phyloP scores from a whole-genome alignment of 2,113 vertebrate species.

The Rhizomys pruinosus region DNA sequence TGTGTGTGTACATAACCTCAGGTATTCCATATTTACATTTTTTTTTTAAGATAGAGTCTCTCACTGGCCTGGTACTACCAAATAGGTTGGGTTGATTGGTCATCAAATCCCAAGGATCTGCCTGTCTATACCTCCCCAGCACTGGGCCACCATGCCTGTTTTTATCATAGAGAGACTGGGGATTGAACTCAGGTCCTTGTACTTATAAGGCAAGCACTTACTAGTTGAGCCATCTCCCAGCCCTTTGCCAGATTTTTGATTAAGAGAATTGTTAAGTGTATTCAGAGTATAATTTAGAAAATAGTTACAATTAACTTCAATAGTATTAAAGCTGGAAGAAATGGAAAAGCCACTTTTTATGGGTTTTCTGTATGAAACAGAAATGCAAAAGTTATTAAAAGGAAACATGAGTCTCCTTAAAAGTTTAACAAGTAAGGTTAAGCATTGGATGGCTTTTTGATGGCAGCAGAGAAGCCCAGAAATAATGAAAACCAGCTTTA shows the following conservation, averaged over 20 bases:
- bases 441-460: conserved; percentile 1
- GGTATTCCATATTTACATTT: too few species aligned
- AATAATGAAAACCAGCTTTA: conserved; percentile 78
- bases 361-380: conserved; percentile 58
- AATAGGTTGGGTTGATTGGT: not conserved
- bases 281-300: conserved; percentile 52
- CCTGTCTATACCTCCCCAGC: not conserved
- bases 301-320: conserved; percentile 32
- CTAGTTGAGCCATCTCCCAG: not conserved
- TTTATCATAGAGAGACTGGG: not conserved
- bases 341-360: conserved; percentile 52
- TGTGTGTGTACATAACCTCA: not conserved
- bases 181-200: not conserved
- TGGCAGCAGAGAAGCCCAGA: conserved; percentile 58
- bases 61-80: not conserved
- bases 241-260: not conserved
- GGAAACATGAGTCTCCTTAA: conserved; percentile 62
- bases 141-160: not conserved
- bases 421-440: conserved; percentile 71
- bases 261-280: not conserved
- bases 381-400: conserved; percentile 68
- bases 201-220: not conserved
- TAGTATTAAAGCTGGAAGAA: conserved; percentile 52
- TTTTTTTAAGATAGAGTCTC: not conserved
- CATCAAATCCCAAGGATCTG: not conserved